Percentiles rank a stretch among this genome's conserved stretches.
Conservation (phyloP, 2,888 invertebrate species). For the Platycnemis pennipes region DNA sequence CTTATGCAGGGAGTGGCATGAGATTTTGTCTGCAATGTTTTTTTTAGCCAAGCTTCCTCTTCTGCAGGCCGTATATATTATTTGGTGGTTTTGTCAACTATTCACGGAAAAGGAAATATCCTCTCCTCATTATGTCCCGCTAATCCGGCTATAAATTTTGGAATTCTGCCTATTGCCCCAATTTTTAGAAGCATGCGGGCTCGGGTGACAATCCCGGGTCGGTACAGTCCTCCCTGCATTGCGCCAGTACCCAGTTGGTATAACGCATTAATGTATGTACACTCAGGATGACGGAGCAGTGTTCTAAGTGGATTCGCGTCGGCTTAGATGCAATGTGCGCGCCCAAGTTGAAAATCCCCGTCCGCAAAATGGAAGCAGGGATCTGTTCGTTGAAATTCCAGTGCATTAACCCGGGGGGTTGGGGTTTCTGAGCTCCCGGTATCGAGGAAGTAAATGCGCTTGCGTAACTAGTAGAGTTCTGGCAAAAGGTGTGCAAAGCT, state of each 20-base stretch:
- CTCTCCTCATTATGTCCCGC: not conserved
- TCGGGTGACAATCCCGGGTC: not conserved
- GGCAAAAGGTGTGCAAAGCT: too few species aligned
- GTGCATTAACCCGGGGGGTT: not conserved
- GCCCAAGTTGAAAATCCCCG: conserved; percentile 3
- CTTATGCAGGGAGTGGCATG: too few species aligned
- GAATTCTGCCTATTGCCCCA: not conserved
- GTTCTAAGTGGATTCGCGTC: conserved; percentile 1
- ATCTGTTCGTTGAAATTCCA: conserved; percentile 6
- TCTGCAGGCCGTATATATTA: too few species aligned
- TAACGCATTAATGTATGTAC: conserved; percentile 6
- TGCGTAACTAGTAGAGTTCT: too few species aligned
- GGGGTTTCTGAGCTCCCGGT: too few species aligned
- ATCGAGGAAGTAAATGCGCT: too few species aligned
- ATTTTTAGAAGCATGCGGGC: not conserved
- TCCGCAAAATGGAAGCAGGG: not conserved
- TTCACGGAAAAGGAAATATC: too few species aligned
- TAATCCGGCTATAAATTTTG: not conserved
- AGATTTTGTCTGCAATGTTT: too few species aligned
- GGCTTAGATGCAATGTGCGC: not conserved
- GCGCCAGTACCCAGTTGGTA: conserved; percentile 8
- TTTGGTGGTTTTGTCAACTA: too few species aligned
- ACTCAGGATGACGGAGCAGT: not conserved
- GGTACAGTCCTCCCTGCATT: not conserved
- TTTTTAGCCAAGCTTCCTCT: too few species aligned